These are phyloP conservation scores for Tauraco erythrolophus DNA, from an alignment of 2,113 vertebrate species.

Conservation along the genomic window DNA sequence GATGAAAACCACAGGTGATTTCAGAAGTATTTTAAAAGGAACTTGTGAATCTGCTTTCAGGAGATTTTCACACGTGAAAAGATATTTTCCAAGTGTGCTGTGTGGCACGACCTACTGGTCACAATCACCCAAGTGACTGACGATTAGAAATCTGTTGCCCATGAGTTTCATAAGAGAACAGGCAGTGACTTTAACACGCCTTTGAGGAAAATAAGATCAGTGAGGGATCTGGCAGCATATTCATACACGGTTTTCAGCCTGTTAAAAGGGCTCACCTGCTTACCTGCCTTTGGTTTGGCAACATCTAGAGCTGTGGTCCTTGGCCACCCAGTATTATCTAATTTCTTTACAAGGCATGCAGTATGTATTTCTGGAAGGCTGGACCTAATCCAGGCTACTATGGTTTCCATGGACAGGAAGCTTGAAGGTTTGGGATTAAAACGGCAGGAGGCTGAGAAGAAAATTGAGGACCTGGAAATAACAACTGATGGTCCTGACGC, in stretches of 20 bases:
- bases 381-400: slow-evolving; percentile 48
- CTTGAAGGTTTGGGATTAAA: slow-evolving; percentile 56
- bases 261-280: background rate
- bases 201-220: slow-evolving; percentile 27
- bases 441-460: slow-evolving; percentile 48
- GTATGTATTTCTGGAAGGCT: slow-evolving; percentile 21
- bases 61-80: background rate
- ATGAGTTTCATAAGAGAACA: background rate
- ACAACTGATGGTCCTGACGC: slow-evolving; percentile 32
- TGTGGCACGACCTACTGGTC: background rate
- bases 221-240: background rate
- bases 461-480: slow-evolving; percentile 60
- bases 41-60: background rate
- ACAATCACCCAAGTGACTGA: background rate
- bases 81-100: background rate
- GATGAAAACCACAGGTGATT: background rate
- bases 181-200: background rate
- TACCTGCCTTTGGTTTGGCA: background rate
- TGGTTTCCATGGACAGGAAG: slow-evolving; percentile 59
- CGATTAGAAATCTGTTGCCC: background rate
- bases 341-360: slow-evolving; percentile 11
- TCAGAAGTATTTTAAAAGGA: background rate
- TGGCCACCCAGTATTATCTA: background rate
- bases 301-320: background rate
- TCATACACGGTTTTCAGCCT: background rate